Evolutionary conservation across 2,797 vertebrate genomes (phyloP).

Genomic region (Lepidocolaptes lacrymiger): DNA sequence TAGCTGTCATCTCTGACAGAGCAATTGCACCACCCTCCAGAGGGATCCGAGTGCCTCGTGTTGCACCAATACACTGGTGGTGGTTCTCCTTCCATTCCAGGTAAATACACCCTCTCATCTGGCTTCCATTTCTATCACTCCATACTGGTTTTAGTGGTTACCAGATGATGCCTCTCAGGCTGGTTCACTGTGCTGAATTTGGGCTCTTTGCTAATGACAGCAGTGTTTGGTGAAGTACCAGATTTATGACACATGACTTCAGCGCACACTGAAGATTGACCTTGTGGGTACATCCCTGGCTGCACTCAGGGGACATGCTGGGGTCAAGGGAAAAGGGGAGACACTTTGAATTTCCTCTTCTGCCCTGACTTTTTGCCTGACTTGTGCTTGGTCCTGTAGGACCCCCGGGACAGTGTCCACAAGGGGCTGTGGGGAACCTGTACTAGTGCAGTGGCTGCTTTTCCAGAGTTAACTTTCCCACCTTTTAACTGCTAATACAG

Average conservation of each 20-base stretch:
- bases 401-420: background rate
- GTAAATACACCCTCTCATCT: background rate
- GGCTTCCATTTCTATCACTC: background rate
- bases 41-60: rapidly evolving
- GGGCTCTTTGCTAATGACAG: background rate
- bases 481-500: background rate
- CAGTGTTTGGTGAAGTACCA: background rate
- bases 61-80: background rate
- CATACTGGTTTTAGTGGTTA: background rate
- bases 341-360: background rate
- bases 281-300: background rate
- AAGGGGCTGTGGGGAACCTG: background rate
- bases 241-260: background rate
- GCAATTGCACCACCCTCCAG: background rate
- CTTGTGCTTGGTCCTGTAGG: background rate
- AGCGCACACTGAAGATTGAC: background rate
- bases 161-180: background rate
- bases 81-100: background rate
- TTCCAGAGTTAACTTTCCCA: background rate
- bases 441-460: background rate
- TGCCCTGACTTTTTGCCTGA: background rate
- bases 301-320: background rate
- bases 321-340: background rate
- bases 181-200: background rate
- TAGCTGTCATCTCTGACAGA: background rate